Conservation (phyloP, 2,113 vertebrate genomes). For the Thymallus thymallus region DNA sequence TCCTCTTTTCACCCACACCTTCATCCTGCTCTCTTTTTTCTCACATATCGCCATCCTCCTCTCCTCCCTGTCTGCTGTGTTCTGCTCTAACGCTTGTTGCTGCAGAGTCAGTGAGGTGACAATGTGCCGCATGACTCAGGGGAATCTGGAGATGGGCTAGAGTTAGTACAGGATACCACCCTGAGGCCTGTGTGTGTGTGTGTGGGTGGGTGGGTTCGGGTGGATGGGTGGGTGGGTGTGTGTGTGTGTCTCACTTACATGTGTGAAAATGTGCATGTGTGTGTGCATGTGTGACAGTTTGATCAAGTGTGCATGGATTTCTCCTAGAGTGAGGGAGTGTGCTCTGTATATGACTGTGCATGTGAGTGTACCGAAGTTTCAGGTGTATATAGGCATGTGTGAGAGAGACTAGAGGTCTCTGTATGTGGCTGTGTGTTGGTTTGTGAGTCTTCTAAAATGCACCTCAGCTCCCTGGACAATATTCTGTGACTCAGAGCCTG, state of each 20-base stretch:
- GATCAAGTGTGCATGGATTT: not conserved
- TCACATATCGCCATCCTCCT: not conserved
- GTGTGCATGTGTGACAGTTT: not conserved
- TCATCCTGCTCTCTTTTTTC: not conserved
- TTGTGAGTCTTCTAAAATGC: constrained; percentile 62
- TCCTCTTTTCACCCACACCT: not conserved
- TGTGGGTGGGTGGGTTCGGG: not conserved
- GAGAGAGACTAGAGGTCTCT: not conserved
- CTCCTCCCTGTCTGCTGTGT: not conserved
- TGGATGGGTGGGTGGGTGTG: not conserved
- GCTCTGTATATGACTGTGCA: too few species aligned
- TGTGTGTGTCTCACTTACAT: too few species aligned
- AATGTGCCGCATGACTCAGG: constrained; percentile 1
- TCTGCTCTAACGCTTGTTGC: constrained; percentile 4
- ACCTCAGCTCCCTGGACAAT: too few species aligned
- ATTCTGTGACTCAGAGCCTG: too few species aligned
- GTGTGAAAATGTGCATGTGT: not conserved
- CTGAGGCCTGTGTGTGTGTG: not conserved
- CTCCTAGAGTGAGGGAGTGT: too few species aligned
- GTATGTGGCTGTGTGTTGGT: constrained; percentile 8
- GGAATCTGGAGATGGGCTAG: not conserved
- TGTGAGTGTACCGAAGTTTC: too few species aligned
- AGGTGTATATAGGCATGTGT: too few species aligned
- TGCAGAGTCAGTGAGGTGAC: constrained; percentile 3
- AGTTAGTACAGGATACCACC: not conserved